phyloP scores from a whole-genome alignment of 1,140 invertebrate genomes.

The Anoplophora glabripennis region DNA sequence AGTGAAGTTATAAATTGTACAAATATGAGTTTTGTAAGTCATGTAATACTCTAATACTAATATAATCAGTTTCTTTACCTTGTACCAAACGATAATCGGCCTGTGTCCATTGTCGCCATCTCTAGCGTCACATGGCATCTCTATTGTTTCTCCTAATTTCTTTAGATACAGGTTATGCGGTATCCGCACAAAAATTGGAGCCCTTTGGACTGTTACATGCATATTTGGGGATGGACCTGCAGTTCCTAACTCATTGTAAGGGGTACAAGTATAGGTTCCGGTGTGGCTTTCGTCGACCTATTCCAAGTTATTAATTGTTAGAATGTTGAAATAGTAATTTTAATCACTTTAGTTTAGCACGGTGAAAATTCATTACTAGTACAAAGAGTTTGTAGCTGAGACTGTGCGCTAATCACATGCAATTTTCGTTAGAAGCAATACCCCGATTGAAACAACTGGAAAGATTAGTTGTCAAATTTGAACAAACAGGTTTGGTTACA shows the following conservation, averaged over 20 bases:
- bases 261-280: constrained; percentile 85
- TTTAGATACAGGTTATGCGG: constrained; percentile 79
- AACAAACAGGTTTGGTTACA: no score
- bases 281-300: constrained; percentile 70
- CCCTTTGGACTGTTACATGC: constrained; percentile 84
- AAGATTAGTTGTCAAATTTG: no score
- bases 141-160: constrained; percentile 75
- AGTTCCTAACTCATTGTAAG: constrained; percentile 80
- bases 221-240: constrained; percentile 81
- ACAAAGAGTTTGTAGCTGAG: no score
- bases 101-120: constrained; percentile 70
- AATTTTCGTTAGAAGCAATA: no score
- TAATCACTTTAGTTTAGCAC: no score
- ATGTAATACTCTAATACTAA: not conserved
- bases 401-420: no score
- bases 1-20: not conserved
- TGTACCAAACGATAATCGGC: constrained; percentile 81
- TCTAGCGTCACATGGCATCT: constrained; percentile 79
- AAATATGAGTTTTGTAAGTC: not conserved
- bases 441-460: no score
- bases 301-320: not conserved
- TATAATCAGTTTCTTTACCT: constrained; percentile 54
- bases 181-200: constrained; percentile 71
- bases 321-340: no score
- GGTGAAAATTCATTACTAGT: no score